Conservation (phyloP, 2,797 vertebrate species). For the Spinus pinus region DNA sequence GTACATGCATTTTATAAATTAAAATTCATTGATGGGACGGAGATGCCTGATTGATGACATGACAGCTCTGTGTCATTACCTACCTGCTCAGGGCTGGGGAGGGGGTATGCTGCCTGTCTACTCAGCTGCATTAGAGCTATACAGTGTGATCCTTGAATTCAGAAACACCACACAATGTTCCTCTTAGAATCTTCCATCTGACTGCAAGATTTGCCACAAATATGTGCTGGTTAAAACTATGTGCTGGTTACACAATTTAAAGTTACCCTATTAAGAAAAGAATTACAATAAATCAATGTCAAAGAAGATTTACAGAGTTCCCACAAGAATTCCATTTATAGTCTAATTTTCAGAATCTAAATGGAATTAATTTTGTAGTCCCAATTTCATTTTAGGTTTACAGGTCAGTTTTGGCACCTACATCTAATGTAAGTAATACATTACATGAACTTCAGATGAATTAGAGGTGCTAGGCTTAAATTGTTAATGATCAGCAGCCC, state of each 20-base stretch:
- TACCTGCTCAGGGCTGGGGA: not conserved
- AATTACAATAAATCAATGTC: conserved; percentile 40
- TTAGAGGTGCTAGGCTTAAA: not conserved
- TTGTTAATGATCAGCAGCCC: not conserved
- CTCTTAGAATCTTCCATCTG: not conserved
- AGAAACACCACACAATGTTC: not conserved
- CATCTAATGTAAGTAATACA: conserved; percentile 33
- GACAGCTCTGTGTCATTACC: not conserved
- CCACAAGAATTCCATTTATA: conserved; percentile 33
- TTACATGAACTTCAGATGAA: not conserved
- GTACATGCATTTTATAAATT: not conserved
- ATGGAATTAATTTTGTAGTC: conserved; percentile 38
- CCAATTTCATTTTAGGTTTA: conserved; percentile 48
- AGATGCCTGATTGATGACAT: not conserved
- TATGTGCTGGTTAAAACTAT: not conserved
- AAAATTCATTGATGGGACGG: not conserved
- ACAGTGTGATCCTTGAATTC: not conserved
- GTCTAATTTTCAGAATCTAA: conserved; percentile 13
- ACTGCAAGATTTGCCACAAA: not conserved
- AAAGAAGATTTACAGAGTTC: not conserved
- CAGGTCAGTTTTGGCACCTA: conserved; percentile 33
- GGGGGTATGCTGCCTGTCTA: not conserved
- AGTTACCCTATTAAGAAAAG: conserved; percentile 11
- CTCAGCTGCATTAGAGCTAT: not conserved
- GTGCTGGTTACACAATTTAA: conserved; percentile 3